These are phyloP conservation scores for Seladonia tumulorum DNA, from an alignment of 2,888 invertebrate genomes.

Conservation along the genomic window DNA sequence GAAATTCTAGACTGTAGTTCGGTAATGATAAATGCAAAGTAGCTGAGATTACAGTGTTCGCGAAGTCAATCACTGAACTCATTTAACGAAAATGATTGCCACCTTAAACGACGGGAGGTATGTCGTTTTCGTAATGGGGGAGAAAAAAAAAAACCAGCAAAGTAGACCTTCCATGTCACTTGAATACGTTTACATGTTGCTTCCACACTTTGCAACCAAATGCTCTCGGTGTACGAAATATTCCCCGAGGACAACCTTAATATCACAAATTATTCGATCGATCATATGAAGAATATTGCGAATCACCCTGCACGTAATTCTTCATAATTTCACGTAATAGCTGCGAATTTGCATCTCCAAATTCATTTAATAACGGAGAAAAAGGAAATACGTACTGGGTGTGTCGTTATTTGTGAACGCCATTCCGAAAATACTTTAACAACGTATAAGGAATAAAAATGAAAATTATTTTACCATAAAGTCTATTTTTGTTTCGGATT, in stretches of 20 bases:
- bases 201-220: not conserved
- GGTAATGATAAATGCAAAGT: not conserved
- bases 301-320: not conserved
- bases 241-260: slow-evolving; percentile 14
- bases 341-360: slow-evolving; percentile 14
- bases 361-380: slow-evolving; percentile 19
- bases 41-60: not conserved
- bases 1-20: not conserved
- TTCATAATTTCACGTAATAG: slow-evolving; percentile 18
- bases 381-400: not conserved
- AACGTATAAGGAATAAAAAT: not conserved
- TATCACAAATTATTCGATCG: slow-evolving; percentile 16
- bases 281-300: slow-evolving; percentile 9
- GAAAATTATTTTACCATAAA: not conserved
- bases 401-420: not conserved
- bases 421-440: not conserved
- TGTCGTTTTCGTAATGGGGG: not conserved
- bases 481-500: not conserved
- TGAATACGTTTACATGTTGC: not conserved
- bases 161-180: not conserved
- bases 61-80: not conserved
- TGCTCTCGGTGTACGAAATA: not conserved
- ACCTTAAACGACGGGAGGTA: not conserved
- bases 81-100: slow-evolving; percentile 7
- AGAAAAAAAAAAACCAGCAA: not conserved